Evolutionary conservation across 2,797 vertebrate species (phyloP), one percentile per base, ranked within the genome.

Genomic region (Argentina silus): DNA sequence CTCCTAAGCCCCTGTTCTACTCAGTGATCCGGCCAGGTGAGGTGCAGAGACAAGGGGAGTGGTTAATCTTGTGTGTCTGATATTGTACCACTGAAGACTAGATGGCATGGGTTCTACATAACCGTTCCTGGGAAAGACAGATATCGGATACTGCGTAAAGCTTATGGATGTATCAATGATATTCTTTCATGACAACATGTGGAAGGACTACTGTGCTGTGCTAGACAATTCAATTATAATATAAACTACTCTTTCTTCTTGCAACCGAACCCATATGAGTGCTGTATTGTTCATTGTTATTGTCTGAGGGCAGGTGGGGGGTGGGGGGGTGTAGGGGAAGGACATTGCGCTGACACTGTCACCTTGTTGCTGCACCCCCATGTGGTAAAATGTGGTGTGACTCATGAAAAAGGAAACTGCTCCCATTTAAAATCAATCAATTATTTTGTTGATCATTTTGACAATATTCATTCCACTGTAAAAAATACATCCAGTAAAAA

Each of bases 61-160:
- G 48, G 82, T 89, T 91, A 84, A 87, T 81, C 81, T 74, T 73
- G 60, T 17, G 17, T 7, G 12, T 36, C 19, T 61, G 68, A 47
- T 43, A 27, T 61, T 19, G 57, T 70, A 67, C 69, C 42, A 14
- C 74, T 21, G 27, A 15, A 71, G 23, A 44, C 64, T n/a, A n/a
- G 27, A 43, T 17, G 1, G 45, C 67, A 69, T 14, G 17, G 23
- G 23, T 11, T 6, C 17, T 17, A 17, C 55, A 21, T 17, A 17
- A 2, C 14, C 1, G 17, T 17, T 57, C 55, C 55, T 17, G 17
- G 55, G 7, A 8, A 48, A 8, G 47, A 48, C 7, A 8, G 7
- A 8, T 48, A 48, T 8, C 11, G 7, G 11, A 48, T 12, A 48
- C 11, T 12, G 6, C 1, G 11, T 48, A 1, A 48, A 48, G 47